A percentile compares a stretch with the other conserved stretches of the same genome.
phyloP scores from a whole-genome alignment of 2,113 vertebrate genomes.

The Panurus biarmicus region DNA sequence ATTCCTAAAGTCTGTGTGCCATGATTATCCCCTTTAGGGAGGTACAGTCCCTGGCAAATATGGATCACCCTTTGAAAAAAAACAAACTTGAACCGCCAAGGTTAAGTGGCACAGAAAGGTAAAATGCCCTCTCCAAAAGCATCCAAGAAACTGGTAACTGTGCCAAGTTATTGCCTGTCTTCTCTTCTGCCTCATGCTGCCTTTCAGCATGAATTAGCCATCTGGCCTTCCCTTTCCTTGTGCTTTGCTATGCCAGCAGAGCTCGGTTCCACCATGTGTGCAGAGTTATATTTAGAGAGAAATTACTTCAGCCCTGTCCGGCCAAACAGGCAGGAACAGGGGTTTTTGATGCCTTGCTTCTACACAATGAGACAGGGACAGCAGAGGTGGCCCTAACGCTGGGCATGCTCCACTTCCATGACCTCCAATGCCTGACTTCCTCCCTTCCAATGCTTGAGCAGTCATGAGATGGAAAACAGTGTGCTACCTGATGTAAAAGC shows the following conservation, averaged over 20 bases:
- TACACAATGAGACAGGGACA: not conserved
- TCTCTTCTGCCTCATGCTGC: not conserved
- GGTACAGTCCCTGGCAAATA: not conserved
- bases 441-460: fast-evolving
- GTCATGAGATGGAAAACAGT: fast-evolving
- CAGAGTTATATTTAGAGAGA: conserved; percentile 20
- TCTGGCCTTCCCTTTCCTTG: conserved; percentile 13
- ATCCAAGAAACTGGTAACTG: not conserved
- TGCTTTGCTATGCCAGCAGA: not conserved
- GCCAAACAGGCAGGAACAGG: not conserved
- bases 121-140: not conserved
- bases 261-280: not conserved
- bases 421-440: no score
- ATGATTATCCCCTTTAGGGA: not conserved
- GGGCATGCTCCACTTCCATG: not conserved
- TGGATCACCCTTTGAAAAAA: not conserved
- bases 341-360: not conserved
- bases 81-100: not conserved
- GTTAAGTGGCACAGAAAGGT: not conserved
- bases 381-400: not conserved
- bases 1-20: not conserved
- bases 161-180: not conserved
- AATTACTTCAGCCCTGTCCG: not conserved
- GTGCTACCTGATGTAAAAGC: not conserved
- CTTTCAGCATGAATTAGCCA: conserved; percentile 27